A percentile compares a stretch with the other conserved stretches of the same genome.
phyloP scores from a whole-genome alignment of 2,797 vertebrate genomes.

The Kryptolebias ocellatus region DNA sequence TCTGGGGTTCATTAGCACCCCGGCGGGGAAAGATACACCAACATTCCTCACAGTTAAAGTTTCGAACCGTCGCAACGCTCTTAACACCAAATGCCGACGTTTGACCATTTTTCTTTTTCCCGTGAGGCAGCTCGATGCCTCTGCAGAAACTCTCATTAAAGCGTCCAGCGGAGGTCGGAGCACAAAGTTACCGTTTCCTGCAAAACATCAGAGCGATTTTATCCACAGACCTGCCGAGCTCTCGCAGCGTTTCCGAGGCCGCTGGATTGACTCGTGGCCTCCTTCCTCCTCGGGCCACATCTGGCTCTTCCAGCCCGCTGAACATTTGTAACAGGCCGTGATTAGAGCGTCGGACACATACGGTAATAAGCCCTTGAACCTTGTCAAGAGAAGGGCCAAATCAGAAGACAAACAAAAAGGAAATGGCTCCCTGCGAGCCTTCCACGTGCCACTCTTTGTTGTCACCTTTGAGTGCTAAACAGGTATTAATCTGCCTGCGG shows the following conservation, averaged over 20 bases:
- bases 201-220: constrained; percentile 63
- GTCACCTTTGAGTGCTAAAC: constrained; percentile 79
- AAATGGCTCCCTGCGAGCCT: constrained; percentile 83
- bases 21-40: too few species aligned
- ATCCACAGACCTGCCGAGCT: constrained; percentile 56
- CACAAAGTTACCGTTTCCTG: constrained; percentile 49
- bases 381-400: constrained; percentile 79
- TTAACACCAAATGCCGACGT: constrained; percentile 5
- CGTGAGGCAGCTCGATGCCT: constrained; percentile 41
- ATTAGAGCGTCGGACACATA: constrained; percentile 70
- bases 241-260: constrained; percentile 28
- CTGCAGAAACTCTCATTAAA: constrained; percentile 52
- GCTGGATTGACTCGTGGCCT: constrained; percentile 18
- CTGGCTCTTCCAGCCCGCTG: constrained; percentile 68
- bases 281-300: constrained; percentile 54
- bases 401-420: constrained; percentile 75
- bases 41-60: not conserved
- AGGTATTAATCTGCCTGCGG: constrained; percentile 78
- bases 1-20: too few species aligned
- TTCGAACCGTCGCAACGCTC: constrained; percentile 10
- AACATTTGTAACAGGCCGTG: constrained; percentile 75
- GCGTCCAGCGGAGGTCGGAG: constrained; percentile 49
- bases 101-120: not conserved
- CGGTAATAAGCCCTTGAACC: constrained; percentile 76
- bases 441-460: constrained; percentile 67